These are phyloP conservation scores for Terrapene triunguis DNA, from an alignment of 2,113 vertebrate genomes.

Conservation along the genomic window DNA sequence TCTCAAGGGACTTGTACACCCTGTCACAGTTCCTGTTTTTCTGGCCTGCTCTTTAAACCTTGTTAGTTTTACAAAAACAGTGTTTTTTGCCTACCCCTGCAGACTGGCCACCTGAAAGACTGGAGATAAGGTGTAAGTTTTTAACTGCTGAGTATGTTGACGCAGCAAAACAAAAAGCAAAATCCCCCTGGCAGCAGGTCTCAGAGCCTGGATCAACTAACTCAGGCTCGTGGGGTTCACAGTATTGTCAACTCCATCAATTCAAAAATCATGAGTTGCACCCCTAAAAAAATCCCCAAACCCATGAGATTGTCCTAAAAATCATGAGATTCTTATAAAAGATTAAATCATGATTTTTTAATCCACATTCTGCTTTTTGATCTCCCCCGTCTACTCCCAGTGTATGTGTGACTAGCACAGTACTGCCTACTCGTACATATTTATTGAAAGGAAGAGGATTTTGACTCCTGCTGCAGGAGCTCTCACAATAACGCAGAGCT, in stretches of 20 bases:
- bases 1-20: background rate
- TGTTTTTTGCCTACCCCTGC: fast-evolving
- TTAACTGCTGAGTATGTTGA: background rate
- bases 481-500: background rate
- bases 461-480: background rate
- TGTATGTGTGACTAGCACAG: background rate
- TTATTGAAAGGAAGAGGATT: background rate
- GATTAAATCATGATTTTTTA: background rate
- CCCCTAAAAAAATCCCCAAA: background rate
- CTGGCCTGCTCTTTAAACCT: background rate
- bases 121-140: background rate
- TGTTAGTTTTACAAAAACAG: background rate
- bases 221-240: background rate
- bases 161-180: background rate
- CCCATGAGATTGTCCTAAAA: background rate
- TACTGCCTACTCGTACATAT: too few relatives aligned
- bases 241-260: background rate
- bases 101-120: background rate
- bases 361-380: background rate
- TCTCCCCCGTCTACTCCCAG: background rate
- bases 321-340: background rate
- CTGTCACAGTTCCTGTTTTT: background rate
- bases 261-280: background rate
- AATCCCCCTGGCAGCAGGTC: background rate
- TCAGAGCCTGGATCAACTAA: background rate